phyloP scores from a whole-genome alignment of 1,140 invertebrate genomes.

The Drosophila nebulosa region DNA sequence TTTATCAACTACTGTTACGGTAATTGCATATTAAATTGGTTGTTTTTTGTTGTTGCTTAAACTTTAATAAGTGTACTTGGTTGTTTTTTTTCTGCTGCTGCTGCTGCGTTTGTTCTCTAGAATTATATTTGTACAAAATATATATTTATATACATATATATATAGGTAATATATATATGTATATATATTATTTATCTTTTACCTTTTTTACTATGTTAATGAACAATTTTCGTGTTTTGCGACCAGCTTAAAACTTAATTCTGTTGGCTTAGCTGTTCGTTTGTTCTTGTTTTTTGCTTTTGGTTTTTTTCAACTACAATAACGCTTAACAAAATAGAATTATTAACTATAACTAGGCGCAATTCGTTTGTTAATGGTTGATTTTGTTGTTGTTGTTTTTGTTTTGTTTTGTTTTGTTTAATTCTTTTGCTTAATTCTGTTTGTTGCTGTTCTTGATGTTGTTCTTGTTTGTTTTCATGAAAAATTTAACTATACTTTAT shows the following conservation, averaged over 20 bases:
- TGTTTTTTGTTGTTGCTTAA: conserved; percentile 70
- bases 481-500: conserved; percentile 71
- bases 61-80: conserved; percentile 77
- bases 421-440: conserved; percentile 7
- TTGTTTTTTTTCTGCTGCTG: conserved; percentile 38
- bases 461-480: conserved; percentile 22
- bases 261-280: conserved; percentile 40
- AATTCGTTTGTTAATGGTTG: conserved; percentile 57
- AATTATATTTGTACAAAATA: conserved; percentile 79
- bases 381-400: conserved; percentile 27
- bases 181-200: conserved; percentile 24
- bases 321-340: conserved; percentile 78
- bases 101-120: conserved; percentile 55
- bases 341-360: conserved; percentile 70
- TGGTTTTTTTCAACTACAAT: conserved; percentile 59
- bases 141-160: conserved; percentile 55
- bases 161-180: conserved; percentile 33
- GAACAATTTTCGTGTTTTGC: conserved; percentile 43
- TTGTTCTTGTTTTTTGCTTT: conserved; percentile 30
- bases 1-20: conserved; percentile 77
- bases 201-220: conserved; percentile 56
- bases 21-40: conserved; percentile 79
- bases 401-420: too few relatives aligned
- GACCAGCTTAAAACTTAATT: conserved; percentile 66
- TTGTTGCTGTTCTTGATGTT: conserved; percentile 21